These are phyloP conservation scores for Neocrepidodera transversa DNA, from an alignment of 2,888 invertebrate species.

Conservation along the genomic window DNA sequence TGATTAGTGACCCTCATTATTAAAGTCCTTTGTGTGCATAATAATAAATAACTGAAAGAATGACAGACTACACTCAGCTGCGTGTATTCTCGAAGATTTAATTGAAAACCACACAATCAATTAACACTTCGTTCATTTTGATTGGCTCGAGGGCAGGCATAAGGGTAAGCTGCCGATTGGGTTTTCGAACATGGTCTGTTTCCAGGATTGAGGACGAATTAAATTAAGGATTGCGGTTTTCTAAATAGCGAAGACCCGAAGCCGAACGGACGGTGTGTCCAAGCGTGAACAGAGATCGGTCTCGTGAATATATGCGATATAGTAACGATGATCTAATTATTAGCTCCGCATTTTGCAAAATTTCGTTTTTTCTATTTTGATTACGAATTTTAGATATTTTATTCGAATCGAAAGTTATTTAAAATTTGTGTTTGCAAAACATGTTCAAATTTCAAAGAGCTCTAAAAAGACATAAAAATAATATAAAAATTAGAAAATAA, in stretches of 20 bases:
- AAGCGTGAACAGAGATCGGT: background rate
- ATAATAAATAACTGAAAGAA: no score
- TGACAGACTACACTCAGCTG: background rate
- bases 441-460: no score
- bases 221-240: conserved; percentile 30
- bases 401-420: no score
- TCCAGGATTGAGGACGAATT: conserved; percentile 38
- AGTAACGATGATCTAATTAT: background rate
- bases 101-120: conserved; percentile 27
- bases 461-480: no score
- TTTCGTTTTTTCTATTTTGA: no score
- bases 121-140: conserved; percentile 29
- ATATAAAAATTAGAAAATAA: no score
- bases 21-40: no score
- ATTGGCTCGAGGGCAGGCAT: conserved; percentile 24
- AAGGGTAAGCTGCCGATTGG: conserved; percentile 30
- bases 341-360: no score
- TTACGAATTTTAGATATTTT: no score
- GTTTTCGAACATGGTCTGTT: conserved; percentile 45
- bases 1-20: no score
- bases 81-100: conserved; percentile 5
- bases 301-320: background rate
- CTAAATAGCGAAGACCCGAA: background rate
- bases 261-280: background rate
- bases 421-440: no score